Evolutionary conservation across 2,888 invertebrate species (phyloP).

Genomic region (Nemurella pictetii): DNA sequence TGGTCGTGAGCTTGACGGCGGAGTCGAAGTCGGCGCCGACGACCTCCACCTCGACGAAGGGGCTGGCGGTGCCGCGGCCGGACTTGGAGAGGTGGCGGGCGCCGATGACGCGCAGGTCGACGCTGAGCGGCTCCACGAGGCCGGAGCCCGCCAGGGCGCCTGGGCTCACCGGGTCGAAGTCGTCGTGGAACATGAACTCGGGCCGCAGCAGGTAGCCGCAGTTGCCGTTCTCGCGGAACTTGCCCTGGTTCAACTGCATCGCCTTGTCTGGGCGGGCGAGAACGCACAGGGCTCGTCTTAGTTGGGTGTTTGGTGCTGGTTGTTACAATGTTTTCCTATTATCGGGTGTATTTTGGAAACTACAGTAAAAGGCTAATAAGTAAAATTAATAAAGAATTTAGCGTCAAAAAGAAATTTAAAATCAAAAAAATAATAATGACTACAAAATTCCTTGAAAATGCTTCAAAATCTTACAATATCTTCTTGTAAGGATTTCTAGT

Average conservation of each 20-base stretch:
- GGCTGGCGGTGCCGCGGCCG: constrained; percentile 81
- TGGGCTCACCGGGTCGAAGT: constrained; percentile 77
- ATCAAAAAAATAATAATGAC: too few relatives aligned
- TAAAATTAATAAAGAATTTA: too few relatives aligned
- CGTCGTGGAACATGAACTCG: constrained; percentile 79
- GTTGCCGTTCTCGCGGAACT: constrained; percentile 88
- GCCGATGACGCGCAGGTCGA: constrained; percentile 79
- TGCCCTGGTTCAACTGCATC: constrained; percentile 95
- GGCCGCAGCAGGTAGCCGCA: constrained; percentile 94
- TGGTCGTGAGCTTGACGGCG: constrained; percentile 82
- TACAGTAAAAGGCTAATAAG: too few relatives aligned
- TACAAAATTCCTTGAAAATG: too few relatives aligned
- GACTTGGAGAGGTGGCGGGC: constrained; percentile 84
- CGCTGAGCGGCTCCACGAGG: constrained; percentile 64
- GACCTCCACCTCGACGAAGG: constrained; percentile 90
- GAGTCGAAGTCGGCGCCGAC: constrained; percentile 85
- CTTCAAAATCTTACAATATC: too few relatives aligned
- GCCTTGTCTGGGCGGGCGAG: constrained; percentile 69
- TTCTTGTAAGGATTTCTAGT: too few relatives aligned
- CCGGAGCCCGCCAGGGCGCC: constrained; percentile 60
- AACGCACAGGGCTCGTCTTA: neutral
- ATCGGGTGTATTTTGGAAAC: too few relatives aligned
- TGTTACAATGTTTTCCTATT: too few relatives aligned
- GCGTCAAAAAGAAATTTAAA: too few relatives aligned
- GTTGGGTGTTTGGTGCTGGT: too few relatives aligned